These are phyloP conservation scores for Eclectus roratus DNA, from an alignment of 2,113 vertebrate species.

Conservation along the genomic window DNA sequence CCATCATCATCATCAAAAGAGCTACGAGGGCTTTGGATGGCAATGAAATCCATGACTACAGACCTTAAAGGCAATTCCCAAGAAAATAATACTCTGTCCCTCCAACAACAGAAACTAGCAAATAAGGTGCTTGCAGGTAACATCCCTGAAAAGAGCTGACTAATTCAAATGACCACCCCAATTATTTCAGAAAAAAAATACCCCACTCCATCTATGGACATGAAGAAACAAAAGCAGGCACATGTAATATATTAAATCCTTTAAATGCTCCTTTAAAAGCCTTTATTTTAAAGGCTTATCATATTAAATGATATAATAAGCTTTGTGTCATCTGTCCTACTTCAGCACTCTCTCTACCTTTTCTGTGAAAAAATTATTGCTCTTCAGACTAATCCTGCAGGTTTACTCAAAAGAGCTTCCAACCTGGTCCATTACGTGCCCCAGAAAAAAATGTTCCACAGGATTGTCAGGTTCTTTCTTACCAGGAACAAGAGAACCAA, in stretches of 20 bases:
- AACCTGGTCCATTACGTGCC: conserved; percentile 15
- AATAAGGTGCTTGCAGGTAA: not conserved
- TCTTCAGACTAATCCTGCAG: conserved; percentile 18
- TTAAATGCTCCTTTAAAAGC: not conserved
- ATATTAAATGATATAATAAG: not conserved
- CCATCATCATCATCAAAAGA: not conserved
- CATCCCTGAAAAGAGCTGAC: not conserved
- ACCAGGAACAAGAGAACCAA: not conserved
- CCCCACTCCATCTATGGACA: not conserved
- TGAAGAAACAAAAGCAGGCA: not conserved
- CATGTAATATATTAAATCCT: not conserved
- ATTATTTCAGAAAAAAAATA: not conserved
- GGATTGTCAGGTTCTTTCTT: not conserved
- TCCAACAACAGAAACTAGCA: not conserved
- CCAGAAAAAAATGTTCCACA: conserved; percentile 52
- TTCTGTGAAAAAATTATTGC: conserved; percentile 28
- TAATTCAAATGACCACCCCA: not conserved
- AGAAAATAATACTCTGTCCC: not conserved
- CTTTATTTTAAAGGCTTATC: not conserved
- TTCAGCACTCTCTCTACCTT: not conserved
- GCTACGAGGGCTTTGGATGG: not conserved
- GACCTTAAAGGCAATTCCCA: not conserved
- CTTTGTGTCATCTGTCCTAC: not conserved
- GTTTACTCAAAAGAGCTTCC: conserved; percentile 42
- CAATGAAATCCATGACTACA: not conserved